Conservation (phyloP, 35 echinoderm and acorn worm genomes). For the Apostichopus parvimensis region DNA sequence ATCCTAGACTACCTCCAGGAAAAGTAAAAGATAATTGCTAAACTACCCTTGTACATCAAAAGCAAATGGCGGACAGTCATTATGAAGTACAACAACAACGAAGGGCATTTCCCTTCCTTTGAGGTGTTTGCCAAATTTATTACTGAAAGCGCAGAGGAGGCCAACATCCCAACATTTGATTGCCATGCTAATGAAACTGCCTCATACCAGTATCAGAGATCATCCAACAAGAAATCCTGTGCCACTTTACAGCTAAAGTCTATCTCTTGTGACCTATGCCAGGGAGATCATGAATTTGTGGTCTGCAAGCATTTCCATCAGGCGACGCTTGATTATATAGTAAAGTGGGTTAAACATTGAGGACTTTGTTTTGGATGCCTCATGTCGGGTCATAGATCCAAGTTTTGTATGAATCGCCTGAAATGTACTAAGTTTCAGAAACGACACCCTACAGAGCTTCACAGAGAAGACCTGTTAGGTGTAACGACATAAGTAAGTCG, state of each 20-base stretch:
- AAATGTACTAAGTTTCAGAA: not conserved
- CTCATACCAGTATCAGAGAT: not conserved
- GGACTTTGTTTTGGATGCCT: slow-evolving; percentile 69
- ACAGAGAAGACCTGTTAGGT: not conserved
- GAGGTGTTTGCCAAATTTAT: slow-evolving; percentile 47
- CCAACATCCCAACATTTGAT: not conserved
- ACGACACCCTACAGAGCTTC: slow-evolving; percentile 65
- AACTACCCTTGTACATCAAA: slow-evolving; percentile 69
- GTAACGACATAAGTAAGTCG: not conserved
- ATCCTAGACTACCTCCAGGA: slow-evolving; percentile 64
- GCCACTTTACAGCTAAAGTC: no score
- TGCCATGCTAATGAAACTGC: not conserved
- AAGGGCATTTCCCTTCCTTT: slow-evolving; percentile 13
- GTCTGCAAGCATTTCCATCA: not conserved
- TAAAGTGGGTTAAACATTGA: not conserved
- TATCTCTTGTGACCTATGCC: no score
- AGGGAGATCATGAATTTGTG: not conserved
- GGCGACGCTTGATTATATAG: no score
- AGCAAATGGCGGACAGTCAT: slow-evolving; percentile 51
- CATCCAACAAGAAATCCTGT: no score
- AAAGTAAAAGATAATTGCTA: slow-evolving; percentile 70
- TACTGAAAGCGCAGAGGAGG: not conserved
- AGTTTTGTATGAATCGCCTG: slow-evolving; percentile 41
- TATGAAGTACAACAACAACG: not conserved
- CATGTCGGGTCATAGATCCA: slow-evolving; percentile 48